Percentiles rank a stretch among this genome's conserved stretches.
phyloP scores from a whole-genome alignment of 2,113 vertebrate genomes.

The Peromyscus polionotus region DNA sequence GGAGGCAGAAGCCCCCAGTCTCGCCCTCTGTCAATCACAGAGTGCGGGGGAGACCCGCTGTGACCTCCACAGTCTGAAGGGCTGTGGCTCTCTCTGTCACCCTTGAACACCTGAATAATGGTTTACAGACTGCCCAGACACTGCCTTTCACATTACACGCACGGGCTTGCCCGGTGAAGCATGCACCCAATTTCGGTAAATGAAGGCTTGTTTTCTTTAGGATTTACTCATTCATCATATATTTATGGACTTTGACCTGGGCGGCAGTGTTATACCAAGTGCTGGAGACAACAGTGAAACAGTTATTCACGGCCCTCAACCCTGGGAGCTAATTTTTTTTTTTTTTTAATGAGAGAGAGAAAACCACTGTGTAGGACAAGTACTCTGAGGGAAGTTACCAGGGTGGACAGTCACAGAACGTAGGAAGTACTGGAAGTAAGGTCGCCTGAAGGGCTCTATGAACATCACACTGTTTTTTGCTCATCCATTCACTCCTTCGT shows the following conservation, averaged over 20 bases:
- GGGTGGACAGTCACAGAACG: background rate
- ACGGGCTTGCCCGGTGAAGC: background rate
- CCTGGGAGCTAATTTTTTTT: background rate
- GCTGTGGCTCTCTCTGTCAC: rapidly evolving
- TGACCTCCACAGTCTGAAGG: background rate
- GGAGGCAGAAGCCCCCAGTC: background rate
- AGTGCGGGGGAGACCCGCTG: too few species aligned
- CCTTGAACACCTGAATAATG: background rate
- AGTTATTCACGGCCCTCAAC: background rate
- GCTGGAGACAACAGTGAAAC: background rate
- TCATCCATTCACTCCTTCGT: background rate
- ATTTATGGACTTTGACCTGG: background rate
- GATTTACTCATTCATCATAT: background rate
- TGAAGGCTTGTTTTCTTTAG: constrained; percentile 18
- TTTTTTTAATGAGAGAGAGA: background rate
- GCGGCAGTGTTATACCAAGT: background rate
- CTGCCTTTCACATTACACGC: background rate
- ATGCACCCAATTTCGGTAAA: background rate
- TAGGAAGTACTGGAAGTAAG: too few species aligned
- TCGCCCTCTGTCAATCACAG: background rate
- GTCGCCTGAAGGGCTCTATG: background rate
- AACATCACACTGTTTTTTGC: too few species aligned
- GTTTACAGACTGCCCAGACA: background rate
- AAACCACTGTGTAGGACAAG: background rate
- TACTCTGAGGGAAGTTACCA: background rate